phyloP scores from a whole-genome alignment of 2,888 invertebrate genomes.

The Rhaphigaster nebulosa region DNA sequence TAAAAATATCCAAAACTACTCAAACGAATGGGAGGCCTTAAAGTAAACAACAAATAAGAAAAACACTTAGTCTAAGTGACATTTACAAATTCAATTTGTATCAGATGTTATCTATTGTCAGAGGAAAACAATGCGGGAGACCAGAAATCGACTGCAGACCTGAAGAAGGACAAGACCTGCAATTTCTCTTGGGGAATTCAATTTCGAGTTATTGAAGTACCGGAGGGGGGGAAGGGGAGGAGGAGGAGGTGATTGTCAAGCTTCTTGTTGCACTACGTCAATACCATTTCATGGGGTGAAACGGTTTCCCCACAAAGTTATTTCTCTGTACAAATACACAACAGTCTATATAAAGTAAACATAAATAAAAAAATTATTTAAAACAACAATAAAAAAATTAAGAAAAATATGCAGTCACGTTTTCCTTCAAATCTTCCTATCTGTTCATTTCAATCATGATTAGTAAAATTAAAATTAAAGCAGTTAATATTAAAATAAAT shows the following conservation, averaged over 20 bases:
- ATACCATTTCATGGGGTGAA: background rate
- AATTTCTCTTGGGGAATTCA: slow-evolving; percentile 38
- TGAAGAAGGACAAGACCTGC: background rate
- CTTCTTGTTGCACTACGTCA: slow-evolving; percentile 1
- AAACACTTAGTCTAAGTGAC: background rate
- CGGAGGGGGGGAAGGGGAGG: no score
- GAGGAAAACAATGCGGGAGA: slow-evolving; percentile 7
- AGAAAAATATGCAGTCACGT: background rate
- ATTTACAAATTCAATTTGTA: slow-evolving; percentile 33
- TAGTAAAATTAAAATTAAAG: no score
- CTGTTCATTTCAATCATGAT: no score
- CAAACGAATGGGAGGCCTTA: background rate
- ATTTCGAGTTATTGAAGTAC: slow-evolving; percentile 28
- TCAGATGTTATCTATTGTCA: slow-evolving; percentile 3
- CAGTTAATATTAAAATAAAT: no score
- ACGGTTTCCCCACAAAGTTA: background rate
- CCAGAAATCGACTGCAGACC: background rate
- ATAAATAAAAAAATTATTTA: background rate
- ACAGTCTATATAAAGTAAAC: background rate
- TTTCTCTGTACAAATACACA: background rate
- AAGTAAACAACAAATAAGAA: slow-evolving; percentile 22
- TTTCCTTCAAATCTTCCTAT: background rate
- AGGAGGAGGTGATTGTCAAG: slow-evolving; percentile 12
- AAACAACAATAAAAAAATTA: background rate
- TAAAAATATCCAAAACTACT: background rate